These are phyloP conservation scores for Aphaenogaster floridana DNA, from an alignment of 1,140 invertebrate species.

Conservation along the genomic window DNA sequence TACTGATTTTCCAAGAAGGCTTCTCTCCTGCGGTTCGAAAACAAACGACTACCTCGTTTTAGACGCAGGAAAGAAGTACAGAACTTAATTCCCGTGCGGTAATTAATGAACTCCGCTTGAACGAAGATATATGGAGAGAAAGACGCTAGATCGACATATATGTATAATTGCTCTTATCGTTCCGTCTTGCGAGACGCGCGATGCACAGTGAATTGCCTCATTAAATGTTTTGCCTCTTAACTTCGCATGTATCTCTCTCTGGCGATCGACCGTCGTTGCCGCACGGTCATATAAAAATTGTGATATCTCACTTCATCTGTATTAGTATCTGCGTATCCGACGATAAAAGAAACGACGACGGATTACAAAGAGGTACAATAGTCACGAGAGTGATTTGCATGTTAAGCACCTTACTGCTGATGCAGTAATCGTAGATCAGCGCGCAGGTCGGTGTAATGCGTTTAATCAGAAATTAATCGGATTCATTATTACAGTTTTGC, in stretches of 20 bases:
- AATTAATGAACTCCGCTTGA: constrained; percentile 49
- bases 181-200: constrained; percentile 29
- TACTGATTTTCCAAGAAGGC: not conserved
- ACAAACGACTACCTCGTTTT: not conserved
- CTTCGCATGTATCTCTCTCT: constrained; percentile 29
- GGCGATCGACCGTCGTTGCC: constrained; percentile 15
- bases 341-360: constrained; percentile 47
- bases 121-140: constrained; percentile 24
- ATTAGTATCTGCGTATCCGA: constrained; percentile 27
- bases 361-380: constrained; percentile 43
- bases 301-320: constrained; percentile 58
- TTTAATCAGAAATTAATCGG: constrained; percentile 48
- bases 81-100: constrained; percentile 7
- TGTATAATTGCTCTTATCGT: constrained; percentile 60
- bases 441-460: not conserved
- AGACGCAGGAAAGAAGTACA: not conserved
- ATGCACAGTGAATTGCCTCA: constrained; percentile 62
- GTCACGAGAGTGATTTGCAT: constrained; percentile 51
- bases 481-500: constrained; percentile 10
- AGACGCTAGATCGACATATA: constrained; percentile 50
- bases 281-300: constrained; percentile 35
- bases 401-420: constrained; percentile 29
- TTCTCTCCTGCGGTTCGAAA: not conserved
- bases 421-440: constrained; percentile 47
- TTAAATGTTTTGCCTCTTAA: constrained; percentile 56